Conservation (phyloP, 2,888 invertebrate genomes). For the Diachrysia chrysitis region DNA sequence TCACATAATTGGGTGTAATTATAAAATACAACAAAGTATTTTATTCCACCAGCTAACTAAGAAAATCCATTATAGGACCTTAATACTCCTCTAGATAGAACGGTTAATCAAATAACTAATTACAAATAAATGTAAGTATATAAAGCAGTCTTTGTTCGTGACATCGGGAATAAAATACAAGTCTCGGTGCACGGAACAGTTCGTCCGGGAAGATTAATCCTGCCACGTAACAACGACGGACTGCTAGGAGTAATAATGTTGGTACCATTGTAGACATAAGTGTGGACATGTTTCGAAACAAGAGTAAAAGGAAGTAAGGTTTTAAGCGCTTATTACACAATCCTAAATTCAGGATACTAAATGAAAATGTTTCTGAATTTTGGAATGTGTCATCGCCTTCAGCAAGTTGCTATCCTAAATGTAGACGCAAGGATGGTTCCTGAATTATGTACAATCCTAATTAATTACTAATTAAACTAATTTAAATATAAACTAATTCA, state of each 20-base stretch:
- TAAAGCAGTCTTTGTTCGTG: not conserved
- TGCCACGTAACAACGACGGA: slow-evolving; percentile 34
- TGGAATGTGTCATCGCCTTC: too few species aligned
- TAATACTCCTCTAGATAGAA: not conserved
- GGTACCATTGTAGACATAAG: not conserved
- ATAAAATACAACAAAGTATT: not conserved
- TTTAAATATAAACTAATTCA: too few species aligned
- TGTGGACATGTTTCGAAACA: not conserved
- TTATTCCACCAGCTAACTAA: not conserved
- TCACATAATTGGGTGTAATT: too few species aligned
- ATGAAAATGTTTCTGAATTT: too few species aligned
- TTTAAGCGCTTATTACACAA: too few species aligned
- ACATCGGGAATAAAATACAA: slow-evolving; percentile 6
- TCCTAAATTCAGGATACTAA: too few species aligned
- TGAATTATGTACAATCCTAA: too few species aligned
- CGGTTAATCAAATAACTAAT: not conserved
- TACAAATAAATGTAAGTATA: not conserved
- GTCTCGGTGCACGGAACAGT: slow-evolving; percentile 34
- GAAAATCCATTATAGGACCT: not conserved
- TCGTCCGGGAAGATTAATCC: slow-evolving; percentile 43
- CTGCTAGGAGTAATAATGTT: not conserved
- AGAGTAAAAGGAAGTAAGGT: too few species aligned
- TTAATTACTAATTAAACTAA: too few species aligned
- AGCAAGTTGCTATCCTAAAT: too few species aligned
- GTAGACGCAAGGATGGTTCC: too few species aligned